phyloP scores from a whole-genome alignment of 2,888 invertebrate genomes.

The Limnephilus auricula region DNA sequence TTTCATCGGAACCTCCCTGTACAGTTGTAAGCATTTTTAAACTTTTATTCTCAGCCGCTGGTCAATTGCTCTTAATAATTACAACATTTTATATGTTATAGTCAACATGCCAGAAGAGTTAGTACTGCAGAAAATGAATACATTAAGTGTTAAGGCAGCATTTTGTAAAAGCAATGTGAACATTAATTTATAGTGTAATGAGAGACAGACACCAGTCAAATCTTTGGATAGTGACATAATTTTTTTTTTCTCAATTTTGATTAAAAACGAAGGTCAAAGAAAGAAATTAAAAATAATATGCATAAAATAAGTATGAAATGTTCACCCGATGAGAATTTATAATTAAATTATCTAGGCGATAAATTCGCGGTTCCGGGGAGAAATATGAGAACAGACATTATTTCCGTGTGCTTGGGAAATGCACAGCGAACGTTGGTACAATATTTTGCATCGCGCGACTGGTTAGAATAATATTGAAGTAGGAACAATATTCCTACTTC shows the following conservation, averaged over 20 bases:
- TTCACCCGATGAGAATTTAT: background rate
- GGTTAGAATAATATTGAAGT: background rate
- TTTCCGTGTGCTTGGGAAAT: constrained; percentile 25
- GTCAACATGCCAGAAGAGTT: no score
- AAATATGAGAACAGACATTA: background rate
- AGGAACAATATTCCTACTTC: background rate
- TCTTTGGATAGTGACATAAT: no score
- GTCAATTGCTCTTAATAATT: no score
- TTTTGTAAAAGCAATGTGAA: no score
- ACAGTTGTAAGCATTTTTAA: no score
- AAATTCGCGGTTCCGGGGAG: constrained; percentile 32
- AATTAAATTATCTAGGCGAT: constrained; percentile 20
- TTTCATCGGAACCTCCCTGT: no score
- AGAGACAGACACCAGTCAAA: no score
- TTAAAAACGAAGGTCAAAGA: background rate
- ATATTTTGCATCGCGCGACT: background rate
- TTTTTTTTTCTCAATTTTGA: background rate
- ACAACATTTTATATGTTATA: no score
- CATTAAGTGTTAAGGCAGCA: no score
- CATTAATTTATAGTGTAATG: no score
- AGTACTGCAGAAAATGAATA: no score
- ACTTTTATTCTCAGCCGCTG: no score
- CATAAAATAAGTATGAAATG: background rate
- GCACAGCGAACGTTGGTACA: background rate
- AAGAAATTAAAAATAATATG: background rate